Evolutionary conservation across 2,113 vertebrate genomes (phyloP).

Genomic region (Camarhynchus parvulus): DNA sequence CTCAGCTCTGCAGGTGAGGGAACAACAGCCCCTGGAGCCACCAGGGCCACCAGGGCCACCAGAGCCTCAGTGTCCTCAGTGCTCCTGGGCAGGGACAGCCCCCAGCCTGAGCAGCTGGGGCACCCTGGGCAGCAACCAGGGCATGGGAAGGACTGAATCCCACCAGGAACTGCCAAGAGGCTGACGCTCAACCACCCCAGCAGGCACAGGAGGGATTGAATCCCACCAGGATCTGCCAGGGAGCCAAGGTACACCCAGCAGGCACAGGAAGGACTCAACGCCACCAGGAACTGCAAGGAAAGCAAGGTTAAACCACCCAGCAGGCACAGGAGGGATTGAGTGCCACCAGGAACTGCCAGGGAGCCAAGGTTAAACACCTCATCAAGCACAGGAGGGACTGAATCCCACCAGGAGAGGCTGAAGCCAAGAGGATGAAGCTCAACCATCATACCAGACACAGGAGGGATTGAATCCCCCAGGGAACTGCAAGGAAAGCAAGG

Average conservation of each 20-base stretch:
- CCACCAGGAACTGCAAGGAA: too few species aligned
- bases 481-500: rapidly evolving
- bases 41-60: neutral
- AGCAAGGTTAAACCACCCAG: too few species aligned
- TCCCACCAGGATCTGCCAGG: too few species aligned
- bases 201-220: too few species aligned
- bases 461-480: neutral
- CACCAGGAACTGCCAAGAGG: too few species aligned
- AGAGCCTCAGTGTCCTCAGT: rapidly evolving
- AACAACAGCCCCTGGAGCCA: neutral
- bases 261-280: neutral
- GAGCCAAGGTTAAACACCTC: too few species aligned
- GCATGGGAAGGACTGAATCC: rapidly evolving
- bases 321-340: too few species aligned
- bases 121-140: neutral
- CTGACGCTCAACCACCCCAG: too few species aligned
- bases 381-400: neutral
- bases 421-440: neutral
- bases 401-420: too few species aligned
- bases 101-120: neutral
- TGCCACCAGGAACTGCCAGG: too few species aligned
- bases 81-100: neutral
- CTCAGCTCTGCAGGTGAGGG: neutral
- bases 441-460: neutral
- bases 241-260: neutral